Base-by-base conservation (phyloP, 1,140 invertebrate species). In the Colletes latitarsis region DNA sequence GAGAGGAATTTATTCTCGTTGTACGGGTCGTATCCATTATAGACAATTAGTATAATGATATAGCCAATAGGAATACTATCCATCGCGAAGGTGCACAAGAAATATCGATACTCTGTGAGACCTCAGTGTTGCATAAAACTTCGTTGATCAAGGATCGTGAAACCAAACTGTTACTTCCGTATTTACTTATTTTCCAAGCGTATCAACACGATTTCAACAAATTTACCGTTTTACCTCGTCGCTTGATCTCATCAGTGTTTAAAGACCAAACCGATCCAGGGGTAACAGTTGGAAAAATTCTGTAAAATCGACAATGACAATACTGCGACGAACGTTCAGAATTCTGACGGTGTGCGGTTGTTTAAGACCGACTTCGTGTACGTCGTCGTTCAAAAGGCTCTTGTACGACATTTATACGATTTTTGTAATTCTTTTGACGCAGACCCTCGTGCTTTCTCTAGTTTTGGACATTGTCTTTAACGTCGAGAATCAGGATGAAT, bases 401-500 rank as follows among this genome's bases (percentile, higher is more conserved):
- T 0, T 66, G 4, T 82, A 83, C 64, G 3, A 71, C 8, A 6
- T 43, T 6, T 83, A 79, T 15, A n/a, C 17, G 2, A 43, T 39
- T 2, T 4, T 75, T 6, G 17, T 82, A 1, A n/a, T 69, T 55
- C 1, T 62, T 14, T 8, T 72, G 3, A 30, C 79, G n/a, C 21
- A 55, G 2, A 12, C 9, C 0, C 57, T 74, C 3, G 3, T 57
- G 0, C 10, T 73, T 21, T 63, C 70, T 0, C 77, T 49, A 67
- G 74, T 70, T 57, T 63, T 69, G 39, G 71, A 75, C 21, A 19
- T 67, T 5, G 17, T 57, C 39, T 39, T 66, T 39, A 83, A 66
- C 63, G 81, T 82, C 2, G 19, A 53, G 0, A 81, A 80, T 60
- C 53, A 78, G 12, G 73, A 85, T 3, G 67, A 82, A 12, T 80